Conservation (phyloP, 2,888 invertebrate species). For the Heliconius ethilla region DNA sequence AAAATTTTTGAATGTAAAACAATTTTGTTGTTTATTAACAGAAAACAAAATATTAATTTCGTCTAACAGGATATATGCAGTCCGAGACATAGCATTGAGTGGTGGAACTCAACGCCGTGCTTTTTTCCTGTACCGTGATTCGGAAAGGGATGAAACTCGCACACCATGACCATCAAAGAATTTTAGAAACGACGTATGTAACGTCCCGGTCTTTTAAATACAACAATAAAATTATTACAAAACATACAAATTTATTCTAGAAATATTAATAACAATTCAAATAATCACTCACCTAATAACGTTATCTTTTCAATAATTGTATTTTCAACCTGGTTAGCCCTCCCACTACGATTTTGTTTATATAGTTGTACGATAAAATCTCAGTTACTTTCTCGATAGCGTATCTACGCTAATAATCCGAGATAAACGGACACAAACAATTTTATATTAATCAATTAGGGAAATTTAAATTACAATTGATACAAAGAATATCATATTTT, state of each 20-base stretch:
- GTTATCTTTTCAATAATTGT: conserved; percentile 8
- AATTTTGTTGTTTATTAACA: no score
- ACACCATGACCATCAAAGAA: no score
- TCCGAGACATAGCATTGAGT: no score
- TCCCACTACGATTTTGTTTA: conserved; percentile 52
- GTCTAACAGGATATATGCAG: no score
- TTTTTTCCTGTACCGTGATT: no score
- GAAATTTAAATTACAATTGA: neutral
- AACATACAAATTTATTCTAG: neutral
- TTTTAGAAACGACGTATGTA: no score
- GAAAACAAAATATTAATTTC: no score
- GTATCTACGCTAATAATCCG: conserved; percentile 46
- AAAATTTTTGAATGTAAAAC: no score
- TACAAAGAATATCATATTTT: neutral
- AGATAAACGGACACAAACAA: conserved; percentile 47
- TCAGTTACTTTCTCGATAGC: conserved; percentile 45
- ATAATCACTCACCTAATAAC: conserved; percentile 17
- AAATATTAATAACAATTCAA: neutral
- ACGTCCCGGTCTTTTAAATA: no score
- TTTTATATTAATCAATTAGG: conserved; percentile 27
- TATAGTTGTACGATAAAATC: conserved; percentile 57
- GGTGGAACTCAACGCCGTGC: no score
- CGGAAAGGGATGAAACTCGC: no score
- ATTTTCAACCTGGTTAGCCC: conserved; percentile 43
- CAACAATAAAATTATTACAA: neutral